Evolutionary conservation across 1,140 invertebrate species (phyloP), one percentile per base, ranked within the genome.

Genomic region (Drosophila neocordata): DNA sequence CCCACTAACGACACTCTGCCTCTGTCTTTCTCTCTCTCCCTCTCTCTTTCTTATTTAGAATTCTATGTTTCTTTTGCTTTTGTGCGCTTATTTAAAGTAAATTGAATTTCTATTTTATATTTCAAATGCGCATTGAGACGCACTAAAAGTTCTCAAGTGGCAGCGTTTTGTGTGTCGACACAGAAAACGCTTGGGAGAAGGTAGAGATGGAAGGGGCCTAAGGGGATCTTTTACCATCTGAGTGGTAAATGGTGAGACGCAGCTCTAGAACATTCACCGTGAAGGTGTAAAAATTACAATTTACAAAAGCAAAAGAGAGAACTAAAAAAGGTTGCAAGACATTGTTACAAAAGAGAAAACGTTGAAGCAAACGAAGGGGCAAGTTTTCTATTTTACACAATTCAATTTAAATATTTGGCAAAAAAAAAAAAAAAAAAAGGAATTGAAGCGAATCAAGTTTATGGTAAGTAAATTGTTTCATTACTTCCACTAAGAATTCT

Each of bases 41-140:
- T 74, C 74, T 69, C 62, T n/a, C 65, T 5, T 37, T 13, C 8
- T 15, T 18, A 18, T 44, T 37, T 31, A 31, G 20, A 31, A 62
- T 60, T 62, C 62, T 65, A 31, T 65, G 57, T 57, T 69, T 59
- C 72, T 55, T 48, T 48, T 73, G 67, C 68, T 66, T 75, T 65
- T 65, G 66, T 48, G 57, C 80, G 76, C 80, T 88, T 88, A 82
- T 87, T 87, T 87, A 79, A 87, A 87, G 83, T 76, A 87, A 88
- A 87, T 87, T 87, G 82, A 87, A 87, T 87, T 87, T 88, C 82
- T 87, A 88, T 87, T 87, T 87, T 87, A 88, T 87, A 88, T 87
- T 87, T 87, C 78, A 88, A 87, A 87, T 87, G 82, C 83, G 83
- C 83, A 87, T 87, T 87, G 82, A 87, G 83, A 82, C 83, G 82